Evolutionary conservation across 2,888 invertebrate species (phyloP).

Genomic region (Crossocerus cetratus): DNA sequence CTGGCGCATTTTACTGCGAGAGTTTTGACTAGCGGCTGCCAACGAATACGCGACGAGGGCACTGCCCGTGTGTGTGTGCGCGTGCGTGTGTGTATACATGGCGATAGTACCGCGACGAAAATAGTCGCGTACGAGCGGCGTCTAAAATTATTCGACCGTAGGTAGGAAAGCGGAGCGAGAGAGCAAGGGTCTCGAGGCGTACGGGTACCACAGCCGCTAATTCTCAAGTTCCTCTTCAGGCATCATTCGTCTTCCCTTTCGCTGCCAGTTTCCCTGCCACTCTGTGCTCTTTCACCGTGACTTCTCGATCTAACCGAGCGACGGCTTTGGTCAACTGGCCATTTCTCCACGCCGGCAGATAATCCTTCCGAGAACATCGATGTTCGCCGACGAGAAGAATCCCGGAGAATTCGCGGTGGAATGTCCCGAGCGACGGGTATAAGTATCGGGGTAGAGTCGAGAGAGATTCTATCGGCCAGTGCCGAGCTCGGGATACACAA

Average conservation of each 20-base stretch:
- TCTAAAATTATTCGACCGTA: slow-evolving; percentile 39
- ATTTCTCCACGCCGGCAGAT: neutral
- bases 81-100: neutral
- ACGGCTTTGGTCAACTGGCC: neutral
- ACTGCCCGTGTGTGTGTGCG: too few species aligned
- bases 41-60: neutral
- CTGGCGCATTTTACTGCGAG: too few species aligned
- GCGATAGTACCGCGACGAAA: slow-evolving; percentile 23
- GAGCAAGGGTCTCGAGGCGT: neutral
- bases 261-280: neutral
- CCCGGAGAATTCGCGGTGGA: neutral
- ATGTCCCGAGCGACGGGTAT: neutral
- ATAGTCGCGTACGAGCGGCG: slow-evolving; percentile 21
- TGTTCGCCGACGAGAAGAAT: neutral
- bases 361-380: neutral
- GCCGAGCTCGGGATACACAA: neutral
- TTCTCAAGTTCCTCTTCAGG: neutral
- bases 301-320: neutral
- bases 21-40: neutral
- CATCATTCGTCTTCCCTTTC: neutral
- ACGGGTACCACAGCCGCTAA: neutral
- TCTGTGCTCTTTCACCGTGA: neutral
- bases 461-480: neutral
- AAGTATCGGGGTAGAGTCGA: neutral
- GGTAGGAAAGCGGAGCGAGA: neutral